Evolutionary conservation across 1,140 invertebrate species (phyloP).

Genomic region (Eriocheir sinensis): DNA sequence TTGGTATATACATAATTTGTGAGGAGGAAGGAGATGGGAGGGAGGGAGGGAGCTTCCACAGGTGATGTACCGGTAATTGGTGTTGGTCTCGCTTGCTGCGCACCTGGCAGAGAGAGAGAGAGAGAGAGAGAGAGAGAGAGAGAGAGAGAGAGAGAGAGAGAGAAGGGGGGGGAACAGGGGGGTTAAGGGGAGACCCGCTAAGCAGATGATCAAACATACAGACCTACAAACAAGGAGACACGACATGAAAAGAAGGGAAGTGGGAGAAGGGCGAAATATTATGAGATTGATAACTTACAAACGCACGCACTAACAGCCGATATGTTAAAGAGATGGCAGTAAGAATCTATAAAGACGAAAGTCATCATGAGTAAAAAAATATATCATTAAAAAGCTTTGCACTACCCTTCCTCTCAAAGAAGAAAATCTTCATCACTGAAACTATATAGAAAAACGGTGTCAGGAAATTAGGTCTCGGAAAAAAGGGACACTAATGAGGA

Average conservation of each 20-base stretch:
- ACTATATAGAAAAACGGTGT: not conserved
- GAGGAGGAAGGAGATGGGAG: not conserved
- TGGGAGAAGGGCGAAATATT: too few species aligned
- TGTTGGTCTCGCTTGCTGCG: not conserved
- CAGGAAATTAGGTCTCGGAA: not conserved
- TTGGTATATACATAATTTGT: not conserved
- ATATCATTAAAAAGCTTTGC: too few species aligned
- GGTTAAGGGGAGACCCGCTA: not conserved
- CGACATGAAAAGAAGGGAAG: too few species aligned
- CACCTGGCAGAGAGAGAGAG: not conserved
- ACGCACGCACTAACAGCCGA: too few species aligned
- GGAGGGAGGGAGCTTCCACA: constrained; percentile 25
- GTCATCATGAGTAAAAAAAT: too few species aligned
- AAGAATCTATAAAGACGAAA: too few species aligned
- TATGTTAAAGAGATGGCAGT: too few species aligned
- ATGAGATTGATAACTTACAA: too few species aligned
- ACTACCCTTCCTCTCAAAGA: too few species aligned
- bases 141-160: constrained; percentile 10
- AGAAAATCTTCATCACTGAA: not conserved
- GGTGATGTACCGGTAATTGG: constrained; percentile 41
- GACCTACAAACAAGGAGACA: not conserved
- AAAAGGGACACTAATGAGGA: not conserved
- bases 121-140: constrained; percentile 22
- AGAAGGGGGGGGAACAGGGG: not conserved
- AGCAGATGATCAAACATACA: not conserved